Percentiles rank a stretch among this genome's conserved stretches.
phyloP scores from a whole-genome alignment of 2,888 invertebrate genomes.

The Anoncus sp. region DNA sequence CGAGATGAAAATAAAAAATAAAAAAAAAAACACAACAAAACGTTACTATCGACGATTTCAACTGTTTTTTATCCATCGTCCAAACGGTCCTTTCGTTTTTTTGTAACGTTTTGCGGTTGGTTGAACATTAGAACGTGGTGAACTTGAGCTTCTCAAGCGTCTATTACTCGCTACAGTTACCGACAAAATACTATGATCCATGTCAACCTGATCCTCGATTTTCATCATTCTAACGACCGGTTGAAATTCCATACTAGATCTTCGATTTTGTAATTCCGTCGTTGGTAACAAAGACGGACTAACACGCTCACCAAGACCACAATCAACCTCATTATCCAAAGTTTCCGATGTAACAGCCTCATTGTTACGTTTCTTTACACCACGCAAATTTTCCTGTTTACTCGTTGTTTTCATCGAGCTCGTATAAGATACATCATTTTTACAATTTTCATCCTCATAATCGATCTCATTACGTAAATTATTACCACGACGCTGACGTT shows the following conservation, averaged over 20 bases:
- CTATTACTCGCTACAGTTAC: slow-evolving; percentile 81
- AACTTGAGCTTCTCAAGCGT: slow-evolving; percentile 80
- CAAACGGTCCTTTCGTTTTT: slow-evolving; percentile 74
- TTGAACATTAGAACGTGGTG: slow-evolving; percentile 75
- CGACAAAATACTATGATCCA: slow-evolving; percentile 79
- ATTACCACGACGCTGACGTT: slow-evolving; percentile 68
- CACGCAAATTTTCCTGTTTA: slow-evolving; percentile 47
- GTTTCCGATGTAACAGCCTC: slow-evolving; percentile 69
- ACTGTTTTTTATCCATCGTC: slow-evolving; percentile 80
- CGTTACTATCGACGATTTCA: slow-evolving; percentile 69
- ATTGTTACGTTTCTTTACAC: slow-evolving; percentile 50
- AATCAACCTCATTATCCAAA: slow-evolving; percentile 73
- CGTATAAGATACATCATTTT: slow-evolving; percentile 60
- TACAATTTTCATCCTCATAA: slow-evolving; percentile 75
- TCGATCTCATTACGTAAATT: slow-evolving; percentile 66
- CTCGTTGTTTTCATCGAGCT: slow-evolving; percentile 26
- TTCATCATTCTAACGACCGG: slow-evolving; percentile 88
- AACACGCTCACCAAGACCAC: slow-evolving; percentile 72
- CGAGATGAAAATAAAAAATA: slow-evolving; percentile 48
- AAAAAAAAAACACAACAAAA: slow-evolving; percentile 21
- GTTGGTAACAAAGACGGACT: slow-evolving; percentile 72
- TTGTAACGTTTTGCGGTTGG: slow-evolving; percentile 78
- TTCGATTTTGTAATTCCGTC: slow-evolving; percentile 77
- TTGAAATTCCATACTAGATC: slow-evolving; percentile 85
- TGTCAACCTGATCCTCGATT: slow-evolving; percentile 84